phyloP scores from a whole-genome alignment of 2,797 vertebrate species.

The Rhinophrynus dorsalis region DNA sequence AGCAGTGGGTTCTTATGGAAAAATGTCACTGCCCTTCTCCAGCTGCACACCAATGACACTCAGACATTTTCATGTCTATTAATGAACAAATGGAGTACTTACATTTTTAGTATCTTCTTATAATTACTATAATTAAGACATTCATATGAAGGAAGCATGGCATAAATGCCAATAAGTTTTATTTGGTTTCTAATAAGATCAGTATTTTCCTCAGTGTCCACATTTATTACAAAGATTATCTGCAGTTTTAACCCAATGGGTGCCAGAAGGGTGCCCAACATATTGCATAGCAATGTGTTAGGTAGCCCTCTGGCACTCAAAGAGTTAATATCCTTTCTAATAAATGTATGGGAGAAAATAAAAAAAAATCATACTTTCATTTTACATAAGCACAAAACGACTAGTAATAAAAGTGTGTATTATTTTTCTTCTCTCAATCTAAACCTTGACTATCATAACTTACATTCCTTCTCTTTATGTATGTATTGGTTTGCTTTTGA shows the following conservation, averaged over 20 bases:
- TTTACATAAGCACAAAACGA: conserved; percentile 21
- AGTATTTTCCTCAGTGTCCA: conserved; percentile 8
- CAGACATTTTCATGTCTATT: conserved; percentile 33
- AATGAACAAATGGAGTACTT: conserved; percentile 45
- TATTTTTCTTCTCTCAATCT: neutral
- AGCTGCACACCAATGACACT: conserved; percentile 31
- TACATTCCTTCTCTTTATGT: no score
- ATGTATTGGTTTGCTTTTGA: no score
- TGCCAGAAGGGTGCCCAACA: no score
- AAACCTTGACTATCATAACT: no score
- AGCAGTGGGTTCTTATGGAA: conserved; percentile 1
- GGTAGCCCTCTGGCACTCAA: no score
- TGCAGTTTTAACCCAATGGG: no score
- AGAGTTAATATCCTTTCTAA: conserved; percentile 21
- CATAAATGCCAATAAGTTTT: conserved; percentile 42
- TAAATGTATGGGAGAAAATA: conserved; percentile 22
- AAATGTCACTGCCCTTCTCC: conserved; percentile 34
- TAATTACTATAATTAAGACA: conserved; percentile 48
- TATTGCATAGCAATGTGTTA: no score
- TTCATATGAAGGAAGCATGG: conserved; percentile 33
- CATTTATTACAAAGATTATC: conserved; percentile 12
- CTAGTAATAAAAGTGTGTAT: neutral
- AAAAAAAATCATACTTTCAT: conserved; percentile 11
- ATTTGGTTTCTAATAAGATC: conserved; percentile 23
- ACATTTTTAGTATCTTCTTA: conserved; percentile 45